Conservation (phyloP, 1,140 invertebrate species). For the Andricus grossulariae region DNA sequence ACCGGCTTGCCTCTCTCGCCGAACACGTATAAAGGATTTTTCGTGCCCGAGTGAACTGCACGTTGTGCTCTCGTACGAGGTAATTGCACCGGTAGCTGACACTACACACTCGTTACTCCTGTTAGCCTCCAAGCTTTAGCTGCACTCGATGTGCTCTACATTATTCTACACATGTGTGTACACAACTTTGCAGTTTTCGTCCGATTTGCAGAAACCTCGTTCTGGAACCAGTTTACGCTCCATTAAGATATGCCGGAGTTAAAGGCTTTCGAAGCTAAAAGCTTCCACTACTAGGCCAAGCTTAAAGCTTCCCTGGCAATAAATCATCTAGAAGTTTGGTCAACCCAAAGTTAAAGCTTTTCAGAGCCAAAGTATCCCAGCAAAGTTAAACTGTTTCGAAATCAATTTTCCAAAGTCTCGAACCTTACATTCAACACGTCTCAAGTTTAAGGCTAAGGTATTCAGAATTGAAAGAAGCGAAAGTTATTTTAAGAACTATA, state of each 20-base stretch:
- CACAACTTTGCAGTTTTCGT: background rate
- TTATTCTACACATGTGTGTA: background rate
- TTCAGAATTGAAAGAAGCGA: background rate
- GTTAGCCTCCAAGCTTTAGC: slow-evolving; percentile 31
- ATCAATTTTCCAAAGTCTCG: too few species aligned
- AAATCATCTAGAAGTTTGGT: too few species aligned
- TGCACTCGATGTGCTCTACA: slow-evolving; percentile 1
- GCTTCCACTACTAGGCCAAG: background rate
- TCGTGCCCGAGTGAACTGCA: slow-evolving; percentile 47
- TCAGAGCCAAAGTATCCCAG: too few species aligned
- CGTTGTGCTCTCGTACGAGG: slow-evolving; percentile 35
- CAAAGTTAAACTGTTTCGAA: too few species aligned
- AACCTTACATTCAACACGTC: too few species aligned
- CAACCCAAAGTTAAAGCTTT: too few species aligned
- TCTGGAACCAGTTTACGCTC: background rate
- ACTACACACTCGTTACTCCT: slow-evolving; percentile 43
- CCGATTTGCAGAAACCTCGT: background rate
- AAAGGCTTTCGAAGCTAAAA: background rate
- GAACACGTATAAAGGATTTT: slow-evolving; percentile 48
- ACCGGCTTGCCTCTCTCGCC: slow-evolving; percentile 31
- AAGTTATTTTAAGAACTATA: background rate
- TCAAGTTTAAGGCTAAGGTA: too few species aligned
- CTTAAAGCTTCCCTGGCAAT: background rate
- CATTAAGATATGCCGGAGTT: background rate
- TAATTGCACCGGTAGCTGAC: slow-evolving; percentile 52